Evolutionary conservation across 2,888 invertebrate species (phyloP), one percentile per base, ranked within the genome.

Genomic region (Heliconius erato): DNA sequence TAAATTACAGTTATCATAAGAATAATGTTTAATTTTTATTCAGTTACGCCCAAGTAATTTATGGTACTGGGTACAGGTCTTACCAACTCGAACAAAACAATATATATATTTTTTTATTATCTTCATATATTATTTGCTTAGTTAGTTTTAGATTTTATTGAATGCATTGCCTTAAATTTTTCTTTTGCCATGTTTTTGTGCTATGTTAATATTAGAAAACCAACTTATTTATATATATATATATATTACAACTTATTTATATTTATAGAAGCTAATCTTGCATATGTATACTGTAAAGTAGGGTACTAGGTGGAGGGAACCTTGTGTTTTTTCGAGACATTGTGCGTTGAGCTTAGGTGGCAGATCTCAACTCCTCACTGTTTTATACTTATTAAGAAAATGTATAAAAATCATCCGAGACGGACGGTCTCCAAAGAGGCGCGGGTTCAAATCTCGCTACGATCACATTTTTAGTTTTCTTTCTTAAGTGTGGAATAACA

Each of bases 1-100:
- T 69, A 71, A 44, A 16, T 71, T 44, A 71, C 40, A 26, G 71
- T 71, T 44, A 44, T 71, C 40, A 40, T 26, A 40, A n/a, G 71
- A 44, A 71, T 71, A 44, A 71, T 71, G 40, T 71, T n/a, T 71
- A 71, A n/a, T 44, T 26, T 71, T 44, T 44, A 6, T 26, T 2
- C 71, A 71, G 44, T 71, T 40, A 44, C 71, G 44, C 71, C 16
- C 3, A 71, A 71, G 44, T 71, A 44, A 26, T 26, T 71, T 32
- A 32, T 67, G 67, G 28, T 28, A 67, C 26, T 67, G 67, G 67
- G 26, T 14, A 26, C 67, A 11, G n/a, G 67, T 26, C 3, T 14
- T 67, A 16, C 16, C 28, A 67, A 28, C 28, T 67, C 14, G 28
- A 28, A 67, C 28, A 28, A 14, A 28, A 3, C n/a, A n/a, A n/a